Evolutionary conservation across 2,797 vertebrate species (phyloP).

Genomic region (Gadopsis marmoratus): DNA sequence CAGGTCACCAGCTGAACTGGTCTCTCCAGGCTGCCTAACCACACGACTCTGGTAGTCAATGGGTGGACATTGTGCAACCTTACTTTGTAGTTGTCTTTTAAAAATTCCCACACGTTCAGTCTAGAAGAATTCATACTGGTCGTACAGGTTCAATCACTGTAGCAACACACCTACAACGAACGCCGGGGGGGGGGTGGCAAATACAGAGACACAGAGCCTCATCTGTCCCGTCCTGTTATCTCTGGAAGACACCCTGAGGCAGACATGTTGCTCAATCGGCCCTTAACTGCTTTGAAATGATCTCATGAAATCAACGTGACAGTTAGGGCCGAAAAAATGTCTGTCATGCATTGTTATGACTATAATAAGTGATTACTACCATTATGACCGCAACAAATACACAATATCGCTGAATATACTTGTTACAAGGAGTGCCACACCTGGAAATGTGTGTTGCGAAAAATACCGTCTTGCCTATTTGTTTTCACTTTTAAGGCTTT

Average conservation of each 20-base stretch:
- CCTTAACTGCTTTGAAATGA: constrained; percentile 45
- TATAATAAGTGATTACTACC: constrained; percentile 13
- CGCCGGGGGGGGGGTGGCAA: constrained; percentile 17
- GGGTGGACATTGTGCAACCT: constrained; percentile 38
- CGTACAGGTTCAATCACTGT: constrained; percentile 74
- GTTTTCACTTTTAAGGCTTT: constrained; percentile 47
- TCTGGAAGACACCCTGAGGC: constrained; percentile 55
- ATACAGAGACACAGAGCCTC: constrained; percentile 30
- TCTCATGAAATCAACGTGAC: constrained; percentile 17
- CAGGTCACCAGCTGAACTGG: constrained; percentile 58
- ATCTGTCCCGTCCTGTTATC: constrained; percentile 59
- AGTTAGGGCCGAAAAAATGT: constrained; percentile 22
- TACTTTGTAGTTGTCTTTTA: constrained; percentile 28
- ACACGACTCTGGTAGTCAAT: constrained; percentile 16
- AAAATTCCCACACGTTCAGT: constrained; percentile 61
- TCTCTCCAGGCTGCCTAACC: constrained; percentile 49
- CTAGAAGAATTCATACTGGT: constrained; percentile 75
- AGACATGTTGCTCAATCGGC: constrained; percentile 64
- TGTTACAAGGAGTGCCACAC: constrained; percentile 15
- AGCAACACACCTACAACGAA: constrained; percentile 63
- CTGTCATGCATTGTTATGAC: constrained; percentile 12
- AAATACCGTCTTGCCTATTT: constrained; percentile 24
- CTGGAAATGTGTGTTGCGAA: constrained; percentile 26
- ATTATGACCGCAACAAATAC: constrained; percentile 30
- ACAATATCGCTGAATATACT: constrained; percentile 6